Evolutionary conservation across 2,113 vertebrate genomes (phyloP).

Genomic region (Salvelinus fontinalis): DNA sequence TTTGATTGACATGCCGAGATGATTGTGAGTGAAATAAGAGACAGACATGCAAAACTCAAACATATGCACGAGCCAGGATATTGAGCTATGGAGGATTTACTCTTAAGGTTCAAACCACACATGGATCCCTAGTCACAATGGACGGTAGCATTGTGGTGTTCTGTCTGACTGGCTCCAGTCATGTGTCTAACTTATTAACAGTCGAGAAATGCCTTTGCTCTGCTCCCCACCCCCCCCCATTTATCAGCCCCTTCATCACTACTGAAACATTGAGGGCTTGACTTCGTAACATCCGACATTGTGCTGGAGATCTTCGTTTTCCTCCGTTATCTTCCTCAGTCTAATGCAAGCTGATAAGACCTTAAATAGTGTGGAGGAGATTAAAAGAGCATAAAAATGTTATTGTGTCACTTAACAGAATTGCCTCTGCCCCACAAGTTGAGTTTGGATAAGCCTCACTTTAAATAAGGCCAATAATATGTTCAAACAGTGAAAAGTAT

Average conservation of each 20-base stretch:
- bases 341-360: slow-evolving; percentile 37
- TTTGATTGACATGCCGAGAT: no score
- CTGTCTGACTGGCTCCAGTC: slow-evolving; percentile 1
- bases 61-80: no score
- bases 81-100: neutral
- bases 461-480: slow-evolving; percentile 4
- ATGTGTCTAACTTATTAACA: slow-evolving; percentile 31
- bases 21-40: no score
- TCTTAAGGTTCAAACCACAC: neutral
- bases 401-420: slow-evolving; percentile 21
- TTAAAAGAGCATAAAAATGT: slow-evolving; percentile 20
- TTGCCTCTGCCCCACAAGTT: slow-evolving; percentile 6
- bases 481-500: slow-evolving; percentile 1
- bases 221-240: neutral
- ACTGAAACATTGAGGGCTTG: slow-evolving; percentile 24
- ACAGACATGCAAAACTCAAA: no score
- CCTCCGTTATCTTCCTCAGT: slow-evolving; percentile 27
- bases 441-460: slow-evolving; percentile 14
- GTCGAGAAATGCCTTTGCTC: slow-evolving; percentile 18
- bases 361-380: slow-evolving; percentile 26
- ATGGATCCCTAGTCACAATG: slow-evolving; percentile 10
- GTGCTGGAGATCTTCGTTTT: slow-evolving; percentile 27
- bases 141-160: neutral
- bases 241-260: slow-evolving; percentile 34
- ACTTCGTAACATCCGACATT: slow-evolving; percentile 35